Evolutionary conservation across 1,140 invertebrate species (phyloP).

Genomic region (Lucilia cuprina): DNA sequence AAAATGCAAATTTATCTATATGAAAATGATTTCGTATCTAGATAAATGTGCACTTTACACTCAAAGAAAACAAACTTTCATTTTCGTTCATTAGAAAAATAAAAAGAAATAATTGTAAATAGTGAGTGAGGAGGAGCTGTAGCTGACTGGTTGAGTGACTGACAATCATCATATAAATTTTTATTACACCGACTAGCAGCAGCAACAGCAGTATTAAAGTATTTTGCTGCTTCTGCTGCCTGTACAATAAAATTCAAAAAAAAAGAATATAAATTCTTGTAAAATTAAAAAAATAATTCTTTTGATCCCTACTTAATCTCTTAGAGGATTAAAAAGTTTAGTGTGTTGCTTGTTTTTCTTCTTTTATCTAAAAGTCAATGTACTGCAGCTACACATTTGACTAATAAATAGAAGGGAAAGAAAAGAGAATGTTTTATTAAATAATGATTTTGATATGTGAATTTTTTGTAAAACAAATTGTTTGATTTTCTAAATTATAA

Average conservation of each 20-base stretch:
- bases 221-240: not conserved
- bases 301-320: slow-evolving; percentile 22
- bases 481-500: no score
- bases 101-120: not conserved
- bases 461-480: no score
- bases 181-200: not conserved
- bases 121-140: not conserved
- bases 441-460: no score
- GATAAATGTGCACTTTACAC: not conserved
- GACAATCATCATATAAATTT: slow-evolving; percentile 12
- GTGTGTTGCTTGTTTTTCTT: slow-evolving; percentile 4
- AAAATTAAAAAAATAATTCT: not conserved
- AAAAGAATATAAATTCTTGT: not conserved
- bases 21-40: no score
- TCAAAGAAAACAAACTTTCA: not conserved
- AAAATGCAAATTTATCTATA: not conserved
- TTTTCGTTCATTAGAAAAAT: not conserved
- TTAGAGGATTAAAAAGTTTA: slow-evolving; percentile 7
- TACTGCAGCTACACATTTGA: not conserved
- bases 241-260: not conserved
- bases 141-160: no score
- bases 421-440: no score
- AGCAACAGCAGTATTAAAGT: not conserved
- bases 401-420: no score
- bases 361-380: not conserved